These are phyloP conservation scores for Amphipoea oculea DNA, from an alignment of 2,888 invertebrate genomes.

Conservation along the genomic window DNA sequence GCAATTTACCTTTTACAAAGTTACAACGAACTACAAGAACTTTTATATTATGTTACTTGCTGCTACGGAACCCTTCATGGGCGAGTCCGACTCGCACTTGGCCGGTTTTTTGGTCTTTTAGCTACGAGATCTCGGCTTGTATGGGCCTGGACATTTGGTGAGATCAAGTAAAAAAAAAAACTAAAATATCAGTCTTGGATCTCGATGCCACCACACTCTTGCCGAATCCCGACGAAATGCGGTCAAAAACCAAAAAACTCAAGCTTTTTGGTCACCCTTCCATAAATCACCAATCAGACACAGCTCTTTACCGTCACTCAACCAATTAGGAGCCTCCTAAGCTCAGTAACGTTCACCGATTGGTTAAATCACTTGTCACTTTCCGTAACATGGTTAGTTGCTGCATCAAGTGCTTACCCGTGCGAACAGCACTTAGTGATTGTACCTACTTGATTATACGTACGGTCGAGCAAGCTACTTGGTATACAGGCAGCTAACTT, in stretches of 20 bases:
- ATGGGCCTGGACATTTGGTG: background rate
- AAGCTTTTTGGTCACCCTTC: background rate
- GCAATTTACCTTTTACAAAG: no score
- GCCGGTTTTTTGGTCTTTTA: no score
- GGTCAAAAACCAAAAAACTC: background rate
- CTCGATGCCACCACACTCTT: no score
- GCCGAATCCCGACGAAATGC: background rate
- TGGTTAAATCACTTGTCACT: constrained; percentile 39
- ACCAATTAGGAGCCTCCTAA: constrained; percentile 33
- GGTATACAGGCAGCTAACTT: no score
- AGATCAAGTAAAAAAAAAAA: background rate
- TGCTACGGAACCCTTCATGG: no score
- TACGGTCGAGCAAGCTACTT: no score
- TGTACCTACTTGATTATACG: background rate
- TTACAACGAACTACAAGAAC: no score
- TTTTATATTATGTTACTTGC: no score
- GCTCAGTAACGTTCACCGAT: constrained; percentile 27
- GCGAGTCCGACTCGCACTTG: no score
- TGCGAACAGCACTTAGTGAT: constrained; percentile 24
- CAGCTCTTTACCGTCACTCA: constrained; percentile 23
- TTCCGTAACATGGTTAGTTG: constrained; percentile 39
- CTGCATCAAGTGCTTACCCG: constrained; percentile 19
- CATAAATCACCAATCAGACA: constrained; percentile 18
- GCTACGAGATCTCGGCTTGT: background rate
- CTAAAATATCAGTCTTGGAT: background rate